These are phyloP conservation scores for Linnaemya vulpina DNA, from an alignment of 2,888 invertebrate species.

Conservation along the genomic window DNA sequence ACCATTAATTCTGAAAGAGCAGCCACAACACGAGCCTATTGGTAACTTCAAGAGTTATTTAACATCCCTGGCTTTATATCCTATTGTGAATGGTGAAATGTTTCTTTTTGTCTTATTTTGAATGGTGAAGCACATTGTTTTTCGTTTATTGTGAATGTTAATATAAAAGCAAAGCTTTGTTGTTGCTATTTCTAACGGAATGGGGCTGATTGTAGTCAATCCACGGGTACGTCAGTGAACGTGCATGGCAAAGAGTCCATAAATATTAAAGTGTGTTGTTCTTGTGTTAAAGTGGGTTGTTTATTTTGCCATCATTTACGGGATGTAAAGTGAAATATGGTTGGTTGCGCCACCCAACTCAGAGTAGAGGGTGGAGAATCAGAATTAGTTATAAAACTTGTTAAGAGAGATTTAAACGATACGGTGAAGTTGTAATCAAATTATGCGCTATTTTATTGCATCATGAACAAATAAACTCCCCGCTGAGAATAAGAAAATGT, in stretches of 20 bases:
- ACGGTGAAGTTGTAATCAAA: constrained; percentile 68
- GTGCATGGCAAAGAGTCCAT: neutral
- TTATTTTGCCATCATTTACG: constrained; percentile 51
- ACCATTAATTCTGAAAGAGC: too few species aligned
- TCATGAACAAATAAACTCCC: constrained; percentile 32
- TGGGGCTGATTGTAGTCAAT: constrained; percentile 35
- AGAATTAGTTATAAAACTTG: constrained; percentile 70
- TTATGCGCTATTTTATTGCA: constrained; percentile 67
- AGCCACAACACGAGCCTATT: too few species aligned
- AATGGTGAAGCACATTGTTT: neutral
- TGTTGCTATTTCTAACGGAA: neutral
- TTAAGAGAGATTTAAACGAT: constrained; percentile 70
- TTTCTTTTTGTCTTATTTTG: neutral
- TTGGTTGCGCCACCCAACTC: neutral
- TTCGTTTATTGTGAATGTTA: too few species aligned
- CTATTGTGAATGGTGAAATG: too few species aligned
- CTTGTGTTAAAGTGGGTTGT: constrained; percentile 33
- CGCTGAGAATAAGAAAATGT: neutral
- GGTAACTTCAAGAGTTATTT: too few species aligned
- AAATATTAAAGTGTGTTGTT: constrained; percentile 46
- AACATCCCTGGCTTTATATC: too few species aligned
- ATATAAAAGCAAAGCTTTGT: neutral
- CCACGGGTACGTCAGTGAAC: neutral
- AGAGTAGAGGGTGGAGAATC: constrained; percentile 23
- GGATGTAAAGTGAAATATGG: neutral